A percentile compares a stretch with the other conserved stretches of the same genome.
Conservation (phyloP, 2,797 vertebrate species). For the Pseudochirops cupreus region DNA sequence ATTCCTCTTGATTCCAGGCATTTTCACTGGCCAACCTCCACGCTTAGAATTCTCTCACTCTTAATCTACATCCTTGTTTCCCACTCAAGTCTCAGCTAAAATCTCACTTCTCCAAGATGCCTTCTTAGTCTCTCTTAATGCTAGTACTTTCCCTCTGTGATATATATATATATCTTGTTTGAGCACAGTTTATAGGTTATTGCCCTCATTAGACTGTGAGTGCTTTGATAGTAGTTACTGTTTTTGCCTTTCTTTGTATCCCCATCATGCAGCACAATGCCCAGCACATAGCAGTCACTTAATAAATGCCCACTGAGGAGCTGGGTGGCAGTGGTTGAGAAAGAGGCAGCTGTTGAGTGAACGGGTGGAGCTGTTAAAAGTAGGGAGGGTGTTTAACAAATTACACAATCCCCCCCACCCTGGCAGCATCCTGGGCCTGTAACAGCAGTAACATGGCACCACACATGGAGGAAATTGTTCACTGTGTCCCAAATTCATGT, state of each 20-base stretch:
- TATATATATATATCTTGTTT: neutral
- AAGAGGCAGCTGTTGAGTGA: neutral
- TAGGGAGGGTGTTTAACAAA: neutral
- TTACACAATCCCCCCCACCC: neutral
- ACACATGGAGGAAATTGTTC: neutral
- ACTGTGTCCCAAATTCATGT: neutral
- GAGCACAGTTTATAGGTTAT: neutral
- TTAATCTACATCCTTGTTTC: neutral
- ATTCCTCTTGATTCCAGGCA: neutral
- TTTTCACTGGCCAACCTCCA: neutral
- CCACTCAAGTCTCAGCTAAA: neutral
- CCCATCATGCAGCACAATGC: neutral
- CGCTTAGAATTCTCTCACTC: neutral
- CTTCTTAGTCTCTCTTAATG: neutral
- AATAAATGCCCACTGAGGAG: neutral
- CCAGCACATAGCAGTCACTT: neutral
- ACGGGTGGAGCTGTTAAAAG: neutral
- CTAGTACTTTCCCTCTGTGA: neutral
- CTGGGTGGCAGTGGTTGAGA: neutral
- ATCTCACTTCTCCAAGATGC: neutral
- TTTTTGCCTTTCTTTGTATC: neutral
- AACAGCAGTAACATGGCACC: neutral
- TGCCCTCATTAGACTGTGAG: neutral
- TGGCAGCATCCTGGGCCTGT: neutral
- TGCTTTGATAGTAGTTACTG: neutral